Evolutionary conservation across 2,113 vertebrate species (phyloP).

Genomic region (Himantopus leucocephalus): DNA sequence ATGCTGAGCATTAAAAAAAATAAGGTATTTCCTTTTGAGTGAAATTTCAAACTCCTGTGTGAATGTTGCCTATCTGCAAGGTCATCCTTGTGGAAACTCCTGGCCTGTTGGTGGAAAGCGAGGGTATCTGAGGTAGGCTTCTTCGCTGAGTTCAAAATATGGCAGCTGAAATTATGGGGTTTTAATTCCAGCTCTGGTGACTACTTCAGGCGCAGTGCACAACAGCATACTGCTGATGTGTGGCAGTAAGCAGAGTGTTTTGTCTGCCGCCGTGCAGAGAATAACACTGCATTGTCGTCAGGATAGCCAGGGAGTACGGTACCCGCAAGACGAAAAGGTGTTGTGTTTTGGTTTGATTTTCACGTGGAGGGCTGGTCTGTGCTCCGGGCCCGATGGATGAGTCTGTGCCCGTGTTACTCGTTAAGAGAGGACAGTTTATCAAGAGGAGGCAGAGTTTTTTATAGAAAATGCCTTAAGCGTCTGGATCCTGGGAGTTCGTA

Average conservation of each 20-base stretch:
- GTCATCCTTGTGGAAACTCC: not conserved
- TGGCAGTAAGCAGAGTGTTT: not conserved
- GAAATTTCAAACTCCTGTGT: not conserved
- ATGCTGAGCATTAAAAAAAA: not conserved
- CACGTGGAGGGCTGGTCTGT: not conserved
- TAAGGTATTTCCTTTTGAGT: not conserved
- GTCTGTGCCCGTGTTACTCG: fast-evolving
- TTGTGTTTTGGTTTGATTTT: not conserved
- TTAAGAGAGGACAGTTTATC: not conserved
- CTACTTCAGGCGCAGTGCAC: not conserved
- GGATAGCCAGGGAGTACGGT: not conserved
- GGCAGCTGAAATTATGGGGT: not conserved
- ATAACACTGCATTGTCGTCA: not conserved
- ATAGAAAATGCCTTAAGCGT: not conserved
- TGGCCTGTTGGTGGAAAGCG: not conserved
- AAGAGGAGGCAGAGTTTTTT: not conserved
- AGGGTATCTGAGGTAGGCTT: not conserved
- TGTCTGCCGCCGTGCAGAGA: not conserved
- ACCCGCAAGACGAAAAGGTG: not conserved
- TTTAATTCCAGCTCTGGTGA: not conserved
- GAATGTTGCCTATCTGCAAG: not conserved
- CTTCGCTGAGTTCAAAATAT: not conserved
- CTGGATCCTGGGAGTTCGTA: not conserved
- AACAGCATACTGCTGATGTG: not conserved
- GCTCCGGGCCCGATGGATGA: not conserved